phyloP scores from a whole-genome alignment of 1,140 invertebrate genomes.

The Pachyrhynchus sulphureomaculatus region DNA sequence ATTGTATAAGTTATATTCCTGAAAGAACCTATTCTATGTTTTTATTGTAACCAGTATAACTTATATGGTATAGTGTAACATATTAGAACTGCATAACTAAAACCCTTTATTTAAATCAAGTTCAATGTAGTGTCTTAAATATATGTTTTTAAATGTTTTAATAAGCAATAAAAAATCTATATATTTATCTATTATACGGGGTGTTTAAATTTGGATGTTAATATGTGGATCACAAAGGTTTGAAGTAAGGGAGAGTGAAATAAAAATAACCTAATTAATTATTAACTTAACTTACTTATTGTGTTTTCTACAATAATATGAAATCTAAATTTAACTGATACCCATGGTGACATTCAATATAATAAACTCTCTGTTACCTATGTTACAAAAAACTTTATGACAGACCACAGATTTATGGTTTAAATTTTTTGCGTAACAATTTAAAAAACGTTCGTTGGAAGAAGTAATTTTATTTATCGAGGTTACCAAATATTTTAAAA shows the following conservation, averaged over 20 bases:
- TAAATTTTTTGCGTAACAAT: neutral
- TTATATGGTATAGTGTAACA: constrained; percentile 3
- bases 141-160: neutral
- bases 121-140: neutral
- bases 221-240: neutral
- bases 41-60: constrained; percentile 21
- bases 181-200: neutral
- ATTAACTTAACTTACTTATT: no score
- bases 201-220: neutral
- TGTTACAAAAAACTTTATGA: neutral
- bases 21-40: constrained; percentile 1
- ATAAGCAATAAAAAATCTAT: neutral
- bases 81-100: neutral
- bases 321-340: no score
- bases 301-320: no score
- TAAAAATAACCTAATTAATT: no score
- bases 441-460: constrained; percentile 2
- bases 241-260: neutral
- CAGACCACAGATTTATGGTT: neutral
- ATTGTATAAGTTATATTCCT: constrained; percentile 36
- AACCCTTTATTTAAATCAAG: neutral
- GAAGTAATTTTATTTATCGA: constrained; percentile 41
- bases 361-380: no score
- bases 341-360: no score
- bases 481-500: constrained; percentile 47